Percentiles rank a stretch among this genome's conserved stretches.
phyloP scores from a whole-genome alignment of 2,113 vertebrate genomes.

The Otolemur garnettii region DNA sequence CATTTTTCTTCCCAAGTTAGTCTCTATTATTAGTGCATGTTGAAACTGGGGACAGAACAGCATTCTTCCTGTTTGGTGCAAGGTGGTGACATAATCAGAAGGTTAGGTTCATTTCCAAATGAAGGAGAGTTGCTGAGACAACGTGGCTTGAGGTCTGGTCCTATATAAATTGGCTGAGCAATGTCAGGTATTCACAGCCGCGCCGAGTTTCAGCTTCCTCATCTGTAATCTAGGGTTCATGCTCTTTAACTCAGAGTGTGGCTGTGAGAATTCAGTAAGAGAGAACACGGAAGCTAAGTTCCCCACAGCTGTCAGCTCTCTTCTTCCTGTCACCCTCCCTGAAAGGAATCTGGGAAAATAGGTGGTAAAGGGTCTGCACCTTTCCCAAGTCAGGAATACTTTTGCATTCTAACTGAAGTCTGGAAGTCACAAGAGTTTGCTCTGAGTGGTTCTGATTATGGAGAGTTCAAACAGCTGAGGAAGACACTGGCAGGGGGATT shows the following conservation, averaged over 20 bases:
- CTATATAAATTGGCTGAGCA: neutral
- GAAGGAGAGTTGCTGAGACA: neutral
- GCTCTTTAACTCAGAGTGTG: neutral
- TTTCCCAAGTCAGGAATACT: neutral
- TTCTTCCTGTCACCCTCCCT: neutral
- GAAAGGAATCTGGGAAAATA: neutral
- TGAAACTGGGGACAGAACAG: neutral
- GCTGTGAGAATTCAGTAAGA: neutral
- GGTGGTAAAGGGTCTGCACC: neutral
- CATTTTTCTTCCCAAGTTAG: constrained; percentile 68
- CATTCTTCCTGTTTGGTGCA: neutral
- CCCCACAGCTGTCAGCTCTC: neutral
- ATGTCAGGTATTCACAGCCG: neutral
- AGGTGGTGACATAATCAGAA: neutral
- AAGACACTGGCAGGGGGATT: neutral
- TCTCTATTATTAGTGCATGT: constrained; percentile 22
- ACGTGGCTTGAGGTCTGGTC: neutral
- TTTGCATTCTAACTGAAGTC: neutral
- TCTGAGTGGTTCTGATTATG: neutral
- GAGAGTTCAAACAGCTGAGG: neutral
- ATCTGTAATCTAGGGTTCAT: neutral
- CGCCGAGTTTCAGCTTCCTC: neutral
- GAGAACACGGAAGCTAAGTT: neutral
- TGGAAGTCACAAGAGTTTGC: neutral
- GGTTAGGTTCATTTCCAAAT: neutral